Percentiles rank a stretch among this genome's conserved stretches.
phyloP scores from a whole-genome alignment of 1,140 invertebrate species.

The Meloidogyne exigua region DNA sequence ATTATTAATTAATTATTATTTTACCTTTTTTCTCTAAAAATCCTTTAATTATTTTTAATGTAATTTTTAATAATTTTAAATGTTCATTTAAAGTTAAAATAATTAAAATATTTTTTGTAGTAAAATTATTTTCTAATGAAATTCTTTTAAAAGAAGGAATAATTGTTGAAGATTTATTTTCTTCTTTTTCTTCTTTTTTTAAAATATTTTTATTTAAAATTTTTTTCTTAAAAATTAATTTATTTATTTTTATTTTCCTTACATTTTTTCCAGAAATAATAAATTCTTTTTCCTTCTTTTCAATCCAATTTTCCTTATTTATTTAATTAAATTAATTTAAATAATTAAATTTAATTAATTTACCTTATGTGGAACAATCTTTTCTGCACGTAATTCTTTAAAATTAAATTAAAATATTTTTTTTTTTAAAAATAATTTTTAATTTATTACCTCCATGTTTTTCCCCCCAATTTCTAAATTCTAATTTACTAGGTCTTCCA shows the following conservation, averaged over 20 bases:
- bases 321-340: constrained; percentile 46
- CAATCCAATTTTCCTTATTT: constrained; percentile 42
- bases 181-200: neutral
- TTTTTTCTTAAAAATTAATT: neutral
- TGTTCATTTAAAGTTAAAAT: neutral
- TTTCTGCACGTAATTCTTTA: constrained; percentile 55
- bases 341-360: constrained; percentile 40
- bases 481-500: constrained; percentile 57
- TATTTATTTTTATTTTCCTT: too few species aligned
- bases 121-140: neutral
- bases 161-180: neutral
- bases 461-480: constrained; percentile 60
- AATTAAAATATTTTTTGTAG: constrained; percentile 4
- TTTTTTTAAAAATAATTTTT: neutral
- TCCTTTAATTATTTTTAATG: neutral
- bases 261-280: neutral
- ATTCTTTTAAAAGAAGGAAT: neutral
- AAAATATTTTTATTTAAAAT: constrained; percentile 24
- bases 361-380: constrained; percentile 61
- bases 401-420: constrained; percentile 13
- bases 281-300: constrained; percentile 30
- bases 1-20: neutral
- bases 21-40: neutral
- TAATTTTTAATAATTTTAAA: neutral
- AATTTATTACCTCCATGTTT: constrained; percentile 49